phyloP scores from a whole-genome alignment of 2,888 invertebrate genomes.

The Exocentrus adspersus region DNA sequence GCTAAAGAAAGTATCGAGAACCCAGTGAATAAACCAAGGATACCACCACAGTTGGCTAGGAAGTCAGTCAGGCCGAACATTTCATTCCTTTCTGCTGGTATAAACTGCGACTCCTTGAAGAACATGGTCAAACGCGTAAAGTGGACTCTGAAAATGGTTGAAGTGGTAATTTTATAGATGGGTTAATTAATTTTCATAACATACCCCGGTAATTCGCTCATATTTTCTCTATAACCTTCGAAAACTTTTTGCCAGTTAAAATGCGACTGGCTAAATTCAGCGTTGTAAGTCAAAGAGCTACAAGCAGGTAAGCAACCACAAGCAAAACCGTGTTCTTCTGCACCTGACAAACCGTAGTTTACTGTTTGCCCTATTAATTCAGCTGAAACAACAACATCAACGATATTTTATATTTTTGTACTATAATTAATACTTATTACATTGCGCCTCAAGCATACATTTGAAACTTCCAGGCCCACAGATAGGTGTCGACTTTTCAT shows the following conservation, averaged over 20 bases:
- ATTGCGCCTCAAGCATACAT: constrained; percentile 6
- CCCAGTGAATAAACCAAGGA: constrained; percentile 66
- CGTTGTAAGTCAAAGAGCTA: constrained; percentile 76
- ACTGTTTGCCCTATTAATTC: constrained; percentile 4
- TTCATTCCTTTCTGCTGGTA: constrained; percentile 74
- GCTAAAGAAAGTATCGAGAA: constrained; percentile 62
- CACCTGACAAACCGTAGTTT: background rate
- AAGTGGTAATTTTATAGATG: background rate
- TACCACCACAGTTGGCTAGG: constrained; percentile 75
- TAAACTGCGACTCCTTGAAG: constrained; percentile 77
- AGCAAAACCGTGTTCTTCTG: background rate
- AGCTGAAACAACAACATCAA: background rate
- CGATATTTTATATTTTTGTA: too few species aligned
- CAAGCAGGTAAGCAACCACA: constrained; percentile 69
- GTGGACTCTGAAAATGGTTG: constrained; percentile 48
- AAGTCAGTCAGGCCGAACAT: constrained; percentile 76
- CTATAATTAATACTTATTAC: background rate
- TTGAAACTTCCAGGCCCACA: constrained; percentile 4
- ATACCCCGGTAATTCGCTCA: constrained; percentile 61
- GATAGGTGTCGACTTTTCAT: constrained; percentile 9
- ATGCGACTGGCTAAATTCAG: constrained; percentile 78
- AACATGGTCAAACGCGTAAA: constrained; percentile 71
- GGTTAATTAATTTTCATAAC: too few species aligned
- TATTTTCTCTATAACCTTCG: constrained; percentile 64
- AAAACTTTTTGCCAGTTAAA: constrained; percentile 72